Evolutionary conservation across 2,113 vertebrate species (phyloP).

Genomic region (Pagrus major): DNA sequence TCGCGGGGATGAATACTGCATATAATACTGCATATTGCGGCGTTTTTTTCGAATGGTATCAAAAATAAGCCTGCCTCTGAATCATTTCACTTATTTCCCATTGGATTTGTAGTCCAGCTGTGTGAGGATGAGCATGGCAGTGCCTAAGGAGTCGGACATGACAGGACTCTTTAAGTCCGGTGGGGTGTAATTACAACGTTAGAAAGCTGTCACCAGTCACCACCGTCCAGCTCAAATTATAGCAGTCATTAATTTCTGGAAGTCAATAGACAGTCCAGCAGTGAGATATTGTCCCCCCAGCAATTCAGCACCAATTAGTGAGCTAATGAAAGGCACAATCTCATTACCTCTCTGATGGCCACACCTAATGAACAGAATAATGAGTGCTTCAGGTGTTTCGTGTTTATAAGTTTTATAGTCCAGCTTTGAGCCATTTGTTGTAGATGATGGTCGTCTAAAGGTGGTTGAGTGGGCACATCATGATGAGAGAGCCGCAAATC

Average conservation of each 20-base stretch:
- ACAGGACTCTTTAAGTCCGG: constrained; percentile 37
- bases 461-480: constrained; percentile 1
- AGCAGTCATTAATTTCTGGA: constrained; percentile 67
- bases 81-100: constrained; percentile 19
- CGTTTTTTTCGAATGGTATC: constrained; percentile 13
- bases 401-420: constrained; percentile 44
- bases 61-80: constrained; percentile 25
- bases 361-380: constrained; percentile 59
- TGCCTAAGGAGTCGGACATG: constrained; percentile 31
- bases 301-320: constrained; percentile 70
- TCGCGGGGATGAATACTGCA: constrained; percentile 7
- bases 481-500: constrained; percentile 33
- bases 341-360: constrained; percentile 57
- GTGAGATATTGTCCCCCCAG: constrained; percentile 44
- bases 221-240: constrained; percentile 68
- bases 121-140: neutral
- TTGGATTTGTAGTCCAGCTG: neutral
- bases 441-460: neutral
- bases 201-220: constrained; percentile 69
- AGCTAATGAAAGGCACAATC: constrained; percentile 69
- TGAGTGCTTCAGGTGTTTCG: constrained; percentile 29
- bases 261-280: constrained; percentile 58
- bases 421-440: constrained; percentile 15
- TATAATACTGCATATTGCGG: neutral
- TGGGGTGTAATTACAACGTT: constrained; percentile 66